Evolutionary conservation across 1,140 invertebrate genomes (phyloP).

Genomic region (Penaeus indicus): DNA sequence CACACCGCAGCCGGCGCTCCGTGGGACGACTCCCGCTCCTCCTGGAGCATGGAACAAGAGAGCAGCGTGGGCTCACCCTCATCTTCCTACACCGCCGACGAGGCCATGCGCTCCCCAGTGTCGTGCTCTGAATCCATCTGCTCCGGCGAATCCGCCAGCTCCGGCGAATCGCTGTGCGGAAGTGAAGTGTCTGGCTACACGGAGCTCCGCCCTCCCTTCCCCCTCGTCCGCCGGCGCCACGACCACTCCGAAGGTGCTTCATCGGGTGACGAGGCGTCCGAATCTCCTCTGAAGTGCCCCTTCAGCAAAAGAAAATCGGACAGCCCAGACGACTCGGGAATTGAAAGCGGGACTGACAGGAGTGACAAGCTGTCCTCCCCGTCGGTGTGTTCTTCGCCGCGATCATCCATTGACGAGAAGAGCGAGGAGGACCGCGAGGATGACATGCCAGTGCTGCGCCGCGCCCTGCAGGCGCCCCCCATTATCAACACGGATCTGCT

Average conservation of each 20-base stretch:
- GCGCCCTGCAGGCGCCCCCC: conserved; percentile 91
- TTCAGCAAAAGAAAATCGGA: conserved; percentile 82
- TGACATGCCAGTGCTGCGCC: conserved; percentile 90
- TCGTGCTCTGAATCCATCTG: conserved; percentile 58
- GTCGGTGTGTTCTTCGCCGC: conserved; percentile 69
- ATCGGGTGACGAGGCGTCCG: conserved; percentile 55
- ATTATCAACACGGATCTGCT: conserved; percentile 73
- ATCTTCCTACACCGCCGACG: conserved; percentile 75
- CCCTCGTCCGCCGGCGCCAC: conserved; percentile 44
- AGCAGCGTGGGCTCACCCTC: conserved; percentile 79
- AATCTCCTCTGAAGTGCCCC: conserved; percentile 59
- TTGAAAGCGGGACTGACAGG: conserved; percentile 78
- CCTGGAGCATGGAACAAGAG: conserved; percentile 63
- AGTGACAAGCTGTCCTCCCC: conserved; percentile 76
- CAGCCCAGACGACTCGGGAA: conserved; percentile 91
- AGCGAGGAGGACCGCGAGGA: conserved; percentile 74
- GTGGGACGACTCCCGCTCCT: conserved; percentile 56
- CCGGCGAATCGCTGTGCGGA: conserved; percentile 50
- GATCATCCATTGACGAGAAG: conserved; percentile 86
- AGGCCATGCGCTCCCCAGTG: conserved; percentile 76
- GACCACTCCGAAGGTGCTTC: conserved; percentile 52
- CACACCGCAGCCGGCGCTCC: conserved; percentile 79
- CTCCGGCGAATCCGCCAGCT: conserved; percentile 51
- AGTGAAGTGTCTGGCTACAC: conserved; percentile 58
- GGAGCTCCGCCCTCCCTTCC: conserved; percentile 55